Evolutionary conservation across 2,113 vertebrate species (phyloP).

Genomic region (Chitala chitala): DNA sequence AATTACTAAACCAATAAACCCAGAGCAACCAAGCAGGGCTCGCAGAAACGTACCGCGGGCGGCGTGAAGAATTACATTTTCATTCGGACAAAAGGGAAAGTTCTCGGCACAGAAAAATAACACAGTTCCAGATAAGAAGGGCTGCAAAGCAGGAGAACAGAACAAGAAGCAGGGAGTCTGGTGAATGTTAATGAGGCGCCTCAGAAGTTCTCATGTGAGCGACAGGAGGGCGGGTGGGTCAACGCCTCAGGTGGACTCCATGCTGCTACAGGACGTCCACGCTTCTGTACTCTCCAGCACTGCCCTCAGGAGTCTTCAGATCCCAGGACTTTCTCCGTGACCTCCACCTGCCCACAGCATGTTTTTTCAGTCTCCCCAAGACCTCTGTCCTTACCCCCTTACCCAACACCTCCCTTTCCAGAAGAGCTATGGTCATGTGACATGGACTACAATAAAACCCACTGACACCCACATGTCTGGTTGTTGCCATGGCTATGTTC

Average conservation of each 20-base stretch:
- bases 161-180: neutral
- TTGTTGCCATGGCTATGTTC: slow-evolving; percentile 3
- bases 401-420: neutral
- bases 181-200: neutral
- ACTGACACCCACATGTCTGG: neutral
- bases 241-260: neutral
- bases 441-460: neutral
- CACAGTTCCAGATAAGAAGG: neutral
- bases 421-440: neutral
- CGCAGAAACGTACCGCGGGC: neutral
- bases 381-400: neutral
- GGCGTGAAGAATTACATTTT: neutral
- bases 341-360: too few species aligned
- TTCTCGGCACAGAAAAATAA: slow-evolving; percentile 1
- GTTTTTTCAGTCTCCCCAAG: too few species aligned
- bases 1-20: neutral
- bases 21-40: too few species aligned
- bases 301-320: neutral
- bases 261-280: neutral
- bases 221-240: neutral
- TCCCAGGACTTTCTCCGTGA: too few species aligned
- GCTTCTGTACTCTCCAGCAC: too few species aligned
- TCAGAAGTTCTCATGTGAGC: neutral
- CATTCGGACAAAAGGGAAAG: neutral
- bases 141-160: neutral